These are phyloP conservation scores for Pitangus sulphuratus DNA, from an alignment of 2,797 vertebrate species.

Conservation along the genomic window DNA sequence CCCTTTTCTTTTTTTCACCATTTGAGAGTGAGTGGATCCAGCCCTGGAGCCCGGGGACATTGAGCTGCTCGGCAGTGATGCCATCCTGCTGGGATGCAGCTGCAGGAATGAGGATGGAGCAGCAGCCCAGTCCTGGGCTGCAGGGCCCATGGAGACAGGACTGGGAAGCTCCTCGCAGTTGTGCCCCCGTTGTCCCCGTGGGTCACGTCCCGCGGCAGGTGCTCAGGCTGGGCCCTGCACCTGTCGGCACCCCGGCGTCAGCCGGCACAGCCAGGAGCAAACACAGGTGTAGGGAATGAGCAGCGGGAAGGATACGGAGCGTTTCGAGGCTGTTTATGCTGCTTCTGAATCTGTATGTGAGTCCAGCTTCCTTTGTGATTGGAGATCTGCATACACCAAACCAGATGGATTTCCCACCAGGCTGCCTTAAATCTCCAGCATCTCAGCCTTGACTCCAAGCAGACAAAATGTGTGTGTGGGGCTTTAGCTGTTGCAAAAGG, in stretches of 20 bases:
- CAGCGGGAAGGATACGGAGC: not conserved
- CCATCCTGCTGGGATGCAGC: not conserved
- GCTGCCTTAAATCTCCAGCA: not conserved
- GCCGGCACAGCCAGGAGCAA: not conserved
- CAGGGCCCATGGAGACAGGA: fast-evolving
- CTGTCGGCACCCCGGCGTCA: fast-evolving
- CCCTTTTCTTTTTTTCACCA: not conserved
- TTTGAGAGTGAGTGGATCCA: fast-evolving
- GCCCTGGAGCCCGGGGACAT: fast-evolving
- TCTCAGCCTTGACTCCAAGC: not conserved
- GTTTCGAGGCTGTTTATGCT: not conserved
- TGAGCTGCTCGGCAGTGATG: fast-evolving
- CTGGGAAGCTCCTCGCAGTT: not conserved
- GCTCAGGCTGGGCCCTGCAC: not conserved
- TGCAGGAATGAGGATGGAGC: not conserved
- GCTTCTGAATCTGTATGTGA: not conserved
- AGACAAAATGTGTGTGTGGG: not conserved
- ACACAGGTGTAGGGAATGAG: not conserved
- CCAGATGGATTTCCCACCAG: conserved; percentile 12
- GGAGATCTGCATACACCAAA: not conserved
- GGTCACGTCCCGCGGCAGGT: fast-evolving
- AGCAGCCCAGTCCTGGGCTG: not conserved
- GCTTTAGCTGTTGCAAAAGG: not conserved
- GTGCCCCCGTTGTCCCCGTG: fast-evolving
- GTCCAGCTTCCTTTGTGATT: not conserved